Evolutionary conservation across 2,797 vertebrate species (phyloP).

Genomic region (Dryobates pubescens): DNA sequence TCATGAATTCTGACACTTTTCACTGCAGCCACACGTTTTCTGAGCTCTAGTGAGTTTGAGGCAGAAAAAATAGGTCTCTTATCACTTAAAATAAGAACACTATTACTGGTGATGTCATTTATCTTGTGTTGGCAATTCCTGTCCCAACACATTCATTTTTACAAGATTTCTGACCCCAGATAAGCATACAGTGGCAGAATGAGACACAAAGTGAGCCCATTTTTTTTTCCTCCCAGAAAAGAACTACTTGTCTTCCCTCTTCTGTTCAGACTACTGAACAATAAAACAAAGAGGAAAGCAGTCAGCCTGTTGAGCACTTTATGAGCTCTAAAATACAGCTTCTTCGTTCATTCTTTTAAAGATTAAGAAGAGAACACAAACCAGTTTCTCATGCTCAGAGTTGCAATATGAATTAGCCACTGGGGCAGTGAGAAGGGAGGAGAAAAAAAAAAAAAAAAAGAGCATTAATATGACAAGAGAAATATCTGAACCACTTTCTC

Average conservation of each 20-base stretch:
- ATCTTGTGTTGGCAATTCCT: background rate
- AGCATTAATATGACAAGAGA: background rate
- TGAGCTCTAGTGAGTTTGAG: background rate
- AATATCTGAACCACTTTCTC: background rate
- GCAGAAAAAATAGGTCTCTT: background rate
- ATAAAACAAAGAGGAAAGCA: conserved; percentile 4
- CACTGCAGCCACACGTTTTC: background rate
- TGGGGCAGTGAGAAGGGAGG: background rate
- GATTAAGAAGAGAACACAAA: background rate
- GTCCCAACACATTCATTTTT: background rate
- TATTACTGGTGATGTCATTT: background rate
- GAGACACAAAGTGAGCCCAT: background rate
- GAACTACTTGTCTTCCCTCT: background rate
- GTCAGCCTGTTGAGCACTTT: background rate
- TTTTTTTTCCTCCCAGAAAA: background rate
- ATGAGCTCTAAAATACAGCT: background rate
- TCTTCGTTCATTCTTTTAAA: background rate
- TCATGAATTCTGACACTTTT: background rate
- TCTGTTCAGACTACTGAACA: background rate
- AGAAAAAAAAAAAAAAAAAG: background rate
- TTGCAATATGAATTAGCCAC: background rate
- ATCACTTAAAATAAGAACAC: background rate
- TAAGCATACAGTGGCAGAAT: background rate
- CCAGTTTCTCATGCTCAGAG: background rate
- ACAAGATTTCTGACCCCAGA: background rate